Conservation (phyloP, 2,113 vertebrate species). For the Alethe diademata region DNA sequence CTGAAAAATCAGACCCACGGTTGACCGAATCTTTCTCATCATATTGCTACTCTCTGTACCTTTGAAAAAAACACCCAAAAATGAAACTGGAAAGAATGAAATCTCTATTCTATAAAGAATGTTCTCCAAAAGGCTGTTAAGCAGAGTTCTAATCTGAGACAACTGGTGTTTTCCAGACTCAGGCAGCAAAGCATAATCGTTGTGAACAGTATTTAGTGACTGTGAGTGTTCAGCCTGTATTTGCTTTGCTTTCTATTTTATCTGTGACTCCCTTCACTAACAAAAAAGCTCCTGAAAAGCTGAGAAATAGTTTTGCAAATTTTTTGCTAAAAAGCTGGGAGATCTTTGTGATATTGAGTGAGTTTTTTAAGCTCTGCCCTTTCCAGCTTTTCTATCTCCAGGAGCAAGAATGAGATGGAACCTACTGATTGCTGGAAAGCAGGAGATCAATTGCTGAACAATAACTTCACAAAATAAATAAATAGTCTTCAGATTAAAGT, state of each 20-base stretch:
- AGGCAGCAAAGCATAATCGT: neutral
- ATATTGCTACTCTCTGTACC: neutral
- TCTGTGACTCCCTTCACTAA: neutral
- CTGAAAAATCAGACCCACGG: neutral
- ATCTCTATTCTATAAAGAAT: neutral
- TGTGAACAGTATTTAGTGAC: neutral
- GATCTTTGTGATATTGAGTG: neutral
- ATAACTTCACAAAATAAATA: neutral
- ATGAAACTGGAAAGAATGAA: neutral
- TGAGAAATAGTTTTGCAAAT: neutral
- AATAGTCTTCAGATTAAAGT: neutral
- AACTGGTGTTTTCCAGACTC: neutral
- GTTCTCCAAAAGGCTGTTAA: neutral
- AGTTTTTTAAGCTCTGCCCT: neutral
- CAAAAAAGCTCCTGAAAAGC: neutral
- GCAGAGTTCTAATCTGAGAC: neutral
- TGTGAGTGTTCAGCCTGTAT: slow-evolving; percentile 3
- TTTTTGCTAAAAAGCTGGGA: neutral
- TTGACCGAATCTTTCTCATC: neutral
- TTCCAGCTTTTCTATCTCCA: neutral
- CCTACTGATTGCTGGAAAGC: neutral
- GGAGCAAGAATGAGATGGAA: neutral
- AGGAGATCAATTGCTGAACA: neutral
- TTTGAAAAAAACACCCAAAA: neutral
- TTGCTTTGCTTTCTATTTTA: neutral